A percentile compares a stretch with the other conserved stretches of the same genome.
Conservation (phyloP, 2,113 vertebrate genomes). For the Aleadryas rufinucha region DNA sequence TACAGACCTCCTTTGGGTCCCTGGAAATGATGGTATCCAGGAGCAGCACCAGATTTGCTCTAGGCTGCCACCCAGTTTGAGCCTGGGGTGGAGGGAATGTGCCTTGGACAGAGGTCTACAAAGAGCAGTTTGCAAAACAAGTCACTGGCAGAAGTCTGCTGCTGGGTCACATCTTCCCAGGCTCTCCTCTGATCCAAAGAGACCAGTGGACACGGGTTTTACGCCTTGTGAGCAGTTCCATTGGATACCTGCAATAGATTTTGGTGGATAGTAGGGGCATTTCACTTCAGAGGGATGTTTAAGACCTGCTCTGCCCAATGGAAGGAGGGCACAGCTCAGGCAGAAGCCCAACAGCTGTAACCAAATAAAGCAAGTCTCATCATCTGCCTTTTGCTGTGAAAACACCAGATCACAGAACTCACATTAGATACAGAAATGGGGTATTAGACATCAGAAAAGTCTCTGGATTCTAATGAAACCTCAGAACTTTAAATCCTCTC, state of each 20-base stretch:
- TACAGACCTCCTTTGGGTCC: not conserved
- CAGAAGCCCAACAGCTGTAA: not conserved
- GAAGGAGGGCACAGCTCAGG: not conserved
- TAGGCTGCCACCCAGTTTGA: not conserved
- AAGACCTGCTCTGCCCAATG: not conserved
- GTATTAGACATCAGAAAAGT: not conserved
- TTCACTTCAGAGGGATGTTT: not conserved
- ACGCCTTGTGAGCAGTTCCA: not conserved
- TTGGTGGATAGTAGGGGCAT: not conserved
- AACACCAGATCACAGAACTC: not conserved
- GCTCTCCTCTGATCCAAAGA: not conserved
- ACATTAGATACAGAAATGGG: not conserved
- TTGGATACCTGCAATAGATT: not conserved
- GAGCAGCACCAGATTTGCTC: not conserved
- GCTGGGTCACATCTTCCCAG: not conserved
- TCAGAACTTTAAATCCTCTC: not conserved
- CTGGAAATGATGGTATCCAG: not conserved
- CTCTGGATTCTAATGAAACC: not conserved
- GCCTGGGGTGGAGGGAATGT: not conserved
- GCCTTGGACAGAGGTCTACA: not conserved
- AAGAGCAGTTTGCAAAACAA: not conserved
- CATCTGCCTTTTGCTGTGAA: not conserved
- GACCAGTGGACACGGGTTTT: not conserved
- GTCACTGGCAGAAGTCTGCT: not conserved
- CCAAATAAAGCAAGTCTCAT: not conserved